Conservation (phyloP, 2,888 invertebrate species). For the Brachynemurus nebulosus region DNA sequence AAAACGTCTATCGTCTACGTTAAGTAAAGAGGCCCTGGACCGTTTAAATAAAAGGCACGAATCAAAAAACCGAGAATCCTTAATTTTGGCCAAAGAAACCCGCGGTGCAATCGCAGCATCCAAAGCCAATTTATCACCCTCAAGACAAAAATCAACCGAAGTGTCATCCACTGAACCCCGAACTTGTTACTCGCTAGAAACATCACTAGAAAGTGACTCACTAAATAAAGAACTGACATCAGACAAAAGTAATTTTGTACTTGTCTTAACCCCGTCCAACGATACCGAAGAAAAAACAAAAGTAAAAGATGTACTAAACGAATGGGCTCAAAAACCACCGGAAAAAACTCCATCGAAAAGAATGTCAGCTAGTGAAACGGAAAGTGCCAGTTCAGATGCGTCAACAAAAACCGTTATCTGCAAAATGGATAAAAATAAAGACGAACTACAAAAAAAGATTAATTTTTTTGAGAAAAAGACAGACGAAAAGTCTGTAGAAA, state of each 20-base stretch:
- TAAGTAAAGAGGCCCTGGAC: constrained; percentile 59
- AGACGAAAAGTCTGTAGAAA: constrained; percentile 36
- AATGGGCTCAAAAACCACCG: constrained; percentile 32
- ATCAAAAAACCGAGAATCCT: constrained; percentile 23
- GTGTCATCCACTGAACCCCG: constrained; percentile 28
- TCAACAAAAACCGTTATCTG: constrained; percentile 56
- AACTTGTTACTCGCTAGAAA: constrained; percentile 34
- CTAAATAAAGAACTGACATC: constrained; percentile 3
- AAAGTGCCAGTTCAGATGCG: constrained; percentile 58
- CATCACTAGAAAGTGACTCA: constrained; percentile 22
- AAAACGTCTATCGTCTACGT: constrained; percentile 51
- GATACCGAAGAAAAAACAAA: constrained; percentile 21
- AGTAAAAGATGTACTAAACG: constrained; percentile 30
- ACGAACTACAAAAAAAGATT: constrained; percentile 57
- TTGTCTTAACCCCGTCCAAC: constrained; percentile 31
- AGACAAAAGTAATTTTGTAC: constrained; percentile 30
- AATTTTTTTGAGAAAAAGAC: constrained; percentile 73
- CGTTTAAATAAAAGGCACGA: constrained; percentile 38
- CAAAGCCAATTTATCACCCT: constrained; percentile 31
- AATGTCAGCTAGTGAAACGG: constrained; percentile 49
- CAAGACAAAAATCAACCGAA: constrained; percentile 23
- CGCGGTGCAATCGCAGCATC: constrained; percentile 44
- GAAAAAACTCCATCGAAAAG: constrained; percentile 25
- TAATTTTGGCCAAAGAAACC: constrained; percentile 40
- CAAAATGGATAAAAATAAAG: constrained; percentile 36